Percentiles rank a stretch among this genome's conserved stretches.
phyloP scores from a whole-genome alignment of 2,888 invertebrate species.

The Xanthostigma xanthostigma region DNA sequence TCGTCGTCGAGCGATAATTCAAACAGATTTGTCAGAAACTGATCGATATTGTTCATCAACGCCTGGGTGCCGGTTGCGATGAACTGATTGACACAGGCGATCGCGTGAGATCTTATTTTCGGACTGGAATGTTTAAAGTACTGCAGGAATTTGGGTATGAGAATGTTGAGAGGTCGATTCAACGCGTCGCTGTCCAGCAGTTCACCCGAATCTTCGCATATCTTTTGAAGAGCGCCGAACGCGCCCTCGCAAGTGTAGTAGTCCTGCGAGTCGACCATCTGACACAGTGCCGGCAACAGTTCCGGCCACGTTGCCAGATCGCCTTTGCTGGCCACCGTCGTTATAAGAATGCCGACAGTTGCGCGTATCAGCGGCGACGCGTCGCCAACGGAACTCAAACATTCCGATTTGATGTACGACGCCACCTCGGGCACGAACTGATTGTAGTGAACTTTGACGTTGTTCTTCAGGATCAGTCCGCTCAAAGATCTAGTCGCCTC shows the following conservation, averaged over 20 bases:
- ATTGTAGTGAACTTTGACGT: slow-evolving; percentile 81
- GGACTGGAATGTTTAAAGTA: slow-evolving; percentile 82
- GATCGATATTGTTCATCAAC: slow-evolving; percentile 81
- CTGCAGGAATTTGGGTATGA: slow-evolving; percentile 88
- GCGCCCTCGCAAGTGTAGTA: slow-evolving; percentile 94
- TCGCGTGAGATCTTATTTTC: slow-evolving; percentile 86
- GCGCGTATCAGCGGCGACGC: slow-evolving; percentile 87
- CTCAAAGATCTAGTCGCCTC: slow-evolving; percentile 92
- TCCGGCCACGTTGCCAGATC: slow-evolving; percentile 86
- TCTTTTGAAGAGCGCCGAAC: slow-evolving; percentile 93
- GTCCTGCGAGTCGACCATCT: slow-evolving; percentile 83
- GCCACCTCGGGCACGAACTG: slow-evolving; percentile 78
- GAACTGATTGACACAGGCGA: slow-evolving; percentile 92
- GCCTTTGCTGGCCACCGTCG: slow-evolving; percentile 87
- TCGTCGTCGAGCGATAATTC: slow-evolving; percentile 88
- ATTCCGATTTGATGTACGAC: slow-evolving; percentile 87
- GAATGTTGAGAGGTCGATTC: slow-evolving; percentile 72
- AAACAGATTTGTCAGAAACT: slow-evolving; percentile 82
- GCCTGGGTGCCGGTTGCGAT: slow-evolving; percentile 81
- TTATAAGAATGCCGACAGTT: slow-evolving; percentile 93
- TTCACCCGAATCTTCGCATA: slow-evolving; percentile 95
- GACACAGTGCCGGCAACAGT: slow-evolving; percentile 76
- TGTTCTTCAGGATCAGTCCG: slow-evolving; percentile 95
- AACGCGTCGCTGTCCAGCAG: slow-evolving; percentile 69
- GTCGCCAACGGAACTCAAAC: slow-evolving; percentile 84